Conservation (phyloP, 2,797 vertebrate species). For the Oreochromis grahami region DNA sequence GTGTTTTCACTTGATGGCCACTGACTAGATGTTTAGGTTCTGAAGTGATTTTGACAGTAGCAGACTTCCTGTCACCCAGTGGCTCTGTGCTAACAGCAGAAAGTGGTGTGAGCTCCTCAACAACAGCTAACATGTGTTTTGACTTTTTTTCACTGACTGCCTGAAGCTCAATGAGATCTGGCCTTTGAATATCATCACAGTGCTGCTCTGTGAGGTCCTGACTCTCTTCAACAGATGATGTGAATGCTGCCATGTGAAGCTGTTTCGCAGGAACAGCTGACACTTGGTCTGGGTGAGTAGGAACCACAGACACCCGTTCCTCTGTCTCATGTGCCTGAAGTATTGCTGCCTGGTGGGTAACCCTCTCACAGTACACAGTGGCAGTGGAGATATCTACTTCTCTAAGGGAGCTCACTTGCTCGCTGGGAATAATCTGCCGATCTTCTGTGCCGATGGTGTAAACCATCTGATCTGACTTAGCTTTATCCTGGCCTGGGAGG, state of each 20-base stretch:
- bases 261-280: conserved; percentile 69
- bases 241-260: conserved; percentile 72
- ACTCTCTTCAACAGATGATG: conserved; percentile 75
- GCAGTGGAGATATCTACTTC: conserved; percentile 75
- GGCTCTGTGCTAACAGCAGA: conserved; percentile 60
- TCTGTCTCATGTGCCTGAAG: conserved; percentile 74
- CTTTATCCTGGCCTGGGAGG: conserved; percentile 74
- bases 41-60: conserved; percentile 43
- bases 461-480: conserved; percentile 71
- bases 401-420: conserved; percentile 70
- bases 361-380: conserved; percentile 69
- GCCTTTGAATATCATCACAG: conserved; percentile 75
- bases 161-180: conserved; percentile 66
- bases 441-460: conserved; percentile 84
- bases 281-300: conserved; percentile 52
- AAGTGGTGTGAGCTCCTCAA: conserved; percentile 75
- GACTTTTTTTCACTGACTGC: conserved; percentile 59
- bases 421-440: conserved; percentile 74
- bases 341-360: conserved; percentile 78
- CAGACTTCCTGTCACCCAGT: conserved; percentile 48
- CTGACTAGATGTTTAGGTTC: conserved; percentile 74
- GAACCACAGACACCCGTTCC: conserved; percentile 67
- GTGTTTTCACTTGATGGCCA: conserved; percentile 73
- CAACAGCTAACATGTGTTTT: conserved; percentile 69
- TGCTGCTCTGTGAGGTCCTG: conserved; percentile 79